phyloP scores from a whole-genome alignment of 2,797 vertebrate genomes.

The Erpetoichthys calabaricus region DNA sequence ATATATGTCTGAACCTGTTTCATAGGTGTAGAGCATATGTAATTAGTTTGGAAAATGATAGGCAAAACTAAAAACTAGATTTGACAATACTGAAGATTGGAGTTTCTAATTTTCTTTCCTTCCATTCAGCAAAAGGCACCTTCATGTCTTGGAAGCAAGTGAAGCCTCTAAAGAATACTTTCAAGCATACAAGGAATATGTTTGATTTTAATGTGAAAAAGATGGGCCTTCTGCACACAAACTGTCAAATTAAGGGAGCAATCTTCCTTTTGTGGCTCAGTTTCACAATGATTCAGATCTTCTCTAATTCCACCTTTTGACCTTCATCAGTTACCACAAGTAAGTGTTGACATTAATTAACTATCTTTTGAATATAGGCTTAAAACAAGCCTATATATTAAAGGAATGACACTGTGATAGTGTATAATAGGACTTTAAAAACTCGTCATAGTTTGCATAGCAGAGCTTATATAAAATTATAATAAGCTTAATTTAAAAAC shows the following conservation, averaged over 20 bases:
- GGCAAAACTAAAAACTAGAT: conserved; percentile 16
- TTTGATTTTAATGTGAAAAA: background rate
- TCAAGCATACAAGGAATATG: conserved; percentile 6
- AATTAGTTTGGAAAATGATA: conserved; percentile 27
- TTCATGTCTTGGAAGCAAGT: conserved; percentile 13
- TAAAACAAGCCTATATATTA: background rate
- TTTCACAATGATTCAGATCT: background rate
- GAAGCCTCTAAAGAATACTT: conserved; percentile 22
- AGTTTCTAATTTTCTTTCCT: background rate
- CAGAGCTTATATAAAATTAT: no score
- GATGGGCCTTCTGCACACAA: background rate
- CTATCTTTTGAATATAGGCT: background rate
- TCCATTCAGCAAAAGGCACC: background rate
- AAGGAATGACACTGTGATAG: background rate
- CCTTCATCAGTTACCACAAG: background rate
- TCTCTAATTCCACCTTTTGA: background rate
- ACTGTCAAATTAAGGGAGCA: background rate
- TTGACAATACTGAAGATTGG: conserved; percentile 3
- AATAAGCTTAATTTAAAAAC: no score
- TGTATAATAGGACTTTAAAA: background rate
- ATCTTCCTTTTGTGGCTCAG: background rate
- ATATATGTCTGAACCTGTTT: conserved; percentile 15
- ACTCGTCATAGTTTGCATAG: no score
- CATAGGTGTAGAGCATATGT: conserved; percentile 20
- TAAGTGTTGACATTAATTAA: background rate